Percentiles rank a stretch among this genome's conserved stretches.
Evolutionary conservation across 2,113 vertebrate genomes (phyloP).

Genomic region (Osmerus eperlanus): DNA sequence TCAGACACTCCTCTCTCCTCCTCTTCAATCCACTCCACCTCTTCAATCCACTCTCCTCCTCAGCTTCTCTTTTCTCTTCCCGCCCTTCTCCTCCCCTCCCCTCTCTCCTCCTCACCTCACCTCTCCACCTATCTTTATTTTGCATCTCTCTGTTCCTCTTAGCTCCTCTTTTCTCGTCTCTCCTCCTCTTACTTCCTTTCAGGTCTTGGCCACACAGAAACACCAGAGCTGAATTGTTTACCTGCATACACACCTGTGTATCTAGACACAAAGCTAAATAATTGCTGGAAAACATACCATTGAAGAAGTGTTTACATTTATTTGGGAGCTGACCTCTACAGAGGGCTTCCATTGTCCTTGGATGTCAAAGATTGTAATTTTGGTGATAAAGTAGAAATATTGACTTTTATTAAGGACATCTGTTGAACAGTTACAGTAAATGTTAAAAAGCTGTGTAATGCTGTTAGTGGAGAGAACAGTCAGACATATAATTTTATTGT

Average conservation of each 20-base stretch:
- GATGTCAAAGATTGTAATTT: neutral
- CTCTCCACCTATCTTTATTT: too few species aligned
- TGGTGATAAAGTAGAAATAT: neutral
- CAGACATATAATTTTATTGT: neutral
- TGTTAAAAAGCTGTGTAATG: slow-evolving; percentile 18
- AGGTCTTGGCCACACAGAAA: too few species aligned
- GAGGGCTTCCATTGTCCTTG: too few species aligned
- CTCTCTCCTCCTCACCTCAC: neutral
- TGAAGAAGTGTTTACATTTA: too few species aligned
- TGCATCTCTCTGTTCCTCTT: too few species aligned
- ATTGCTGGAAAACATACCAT: too few species aligned
- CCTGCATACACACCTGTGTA: too few species aligned
- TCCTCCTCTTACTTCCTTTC: too few species aligned
- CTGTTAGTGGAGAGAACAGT: neutral
- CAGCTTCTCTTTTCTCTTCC: neutral
- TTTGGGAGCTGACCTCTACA: too few species aligned
- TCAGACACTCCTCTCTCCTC: neutral
- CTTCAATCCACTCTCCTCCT: neutral
- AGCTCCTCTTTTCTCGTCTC: too few species aligned
- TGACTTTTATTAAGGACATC: slow-evolving; percentile 3
- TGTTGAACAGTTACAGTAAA: slow-evolving; percentile 15
- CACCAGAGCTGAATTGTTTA: too few species aligned
- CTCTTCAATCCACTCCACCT: neutral
- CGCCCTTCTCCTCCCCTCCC: neutral
- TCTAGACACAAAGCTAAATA: too few species aligned